A percentile compares a stretch with the other conserved stretches of the same genome.
These are phyloP conservation scores for Chrysemys picta DNA, from an alignment of 2,113 vertebrate species.

Conservation along the genomic window DNA sequence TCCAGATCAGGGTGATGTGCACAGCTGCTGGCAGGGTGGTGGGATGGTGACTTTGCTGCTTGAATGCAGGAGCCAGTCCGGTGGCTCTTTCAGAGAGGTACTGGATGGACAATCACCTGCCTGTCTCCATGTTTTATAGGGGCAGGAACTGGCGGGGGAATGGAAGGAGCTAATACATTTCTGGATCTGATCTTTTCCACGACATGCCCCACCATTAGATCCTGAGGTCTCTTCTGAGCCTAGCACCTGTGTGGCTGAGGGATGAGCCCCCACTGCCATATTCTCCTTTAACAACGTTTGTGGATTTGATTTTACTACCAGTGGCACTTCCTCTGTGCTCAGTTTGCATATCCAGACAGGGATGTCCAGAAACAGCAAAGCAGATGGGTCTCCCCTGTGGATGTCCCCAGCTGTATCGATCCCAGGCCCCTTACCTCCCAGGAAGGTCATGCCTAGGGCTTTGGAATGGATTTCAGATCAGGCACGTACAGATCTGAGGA, in stretches of 20 bases:
- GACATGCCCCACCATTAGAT: neutral
- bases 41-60: neutral
- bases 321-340: neutral
- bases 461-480: neutral
- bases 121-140: neutral
- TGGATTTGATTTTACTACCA: neutral
- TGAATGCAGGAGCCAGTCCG: neutral
- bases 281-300: neutral
- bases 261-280: no score
- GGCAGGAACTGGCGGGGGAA: no score
- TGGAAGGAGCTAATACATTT: neutral
- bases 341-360: neutral
- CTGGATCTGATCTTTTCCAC: neutral
- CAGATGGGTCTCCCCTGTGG: neutral
- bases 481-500: rapidly evolving
- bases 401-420: rapidly evolving
- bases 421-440: neutral
- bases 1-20: neutral
- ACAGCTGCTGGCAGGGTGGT: no score
- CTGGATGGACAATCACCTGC: neutral
- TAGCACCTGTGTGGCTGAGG: neutral
- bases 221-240: neutral
- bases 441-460: neutral
- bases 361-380: neutral
- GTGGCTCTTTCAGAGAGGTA: neutral